Percentiles rank a stretch among this genome's conserved stretches.
Conservation (phyloP, 37 sponge, comb jelly and placozoan genomes). For the Chondrosia reniformis region DNA sequence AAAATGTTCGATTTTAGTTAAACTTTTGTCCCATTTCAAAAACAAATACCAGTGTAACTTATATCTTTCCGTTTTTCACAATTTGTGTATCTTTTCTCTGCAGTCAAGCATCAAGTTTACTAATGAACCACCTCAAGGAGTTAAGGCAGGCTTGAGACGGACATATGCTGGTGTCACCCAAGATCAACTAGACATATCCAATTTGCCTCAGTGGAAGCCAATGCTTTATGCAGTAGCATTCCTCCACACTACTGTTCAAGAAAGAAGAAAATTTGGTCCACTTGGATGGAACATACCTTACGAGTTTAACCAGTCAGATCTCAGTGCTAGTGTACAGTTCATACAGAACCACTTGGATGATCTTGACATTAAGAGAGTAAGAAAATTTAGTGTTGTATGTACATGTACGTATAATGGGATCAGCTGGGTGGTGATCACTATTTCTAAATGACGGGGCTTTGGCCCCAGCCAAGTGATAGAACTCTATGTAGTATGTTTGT, state of each 20-base stretch:
- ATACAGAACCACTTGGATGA: slow-evolving; percentile 98
- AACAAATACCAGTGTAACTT: slow-evolving; percentile 17
- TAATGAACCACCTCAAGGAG: slow-evolving; percentile 96
- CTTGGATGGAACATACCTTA: slow-evolving; percentile 99
- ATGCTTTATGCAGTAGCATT: slow-evolving; percentile 93
- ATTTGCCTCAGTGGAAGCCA: slow-evolving; percentile 90
- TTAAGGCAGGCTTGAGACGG: slow-evolving; percentile 93
- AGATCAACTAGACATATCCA: slow-evolving; percentile 90
- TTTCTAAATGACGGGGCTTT: no score
- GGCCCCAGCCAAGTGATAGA: no score
- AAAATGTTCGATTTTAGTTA: neutral
- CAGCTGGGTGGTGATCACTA: no score
- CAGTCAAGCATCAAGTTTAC: slow-evolving; percentile 92
- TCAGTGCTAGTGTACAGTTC: slow-evolving; percentile 96
- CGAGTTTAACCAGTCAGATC: slow-evolving; percentile 98
- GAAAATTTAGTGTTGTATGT: neutral
- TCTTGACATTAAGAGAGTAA: slow-evolving; percentile 91
- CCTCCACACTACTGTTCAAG: slow-evolving; percentile 97
- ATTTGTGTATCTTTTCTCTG: slow-evolving; percentile 10
- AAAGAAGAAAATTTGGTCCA: slow-evolving; percentile 97
- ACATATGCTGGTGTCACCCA: slow-evolving; percentile 90
- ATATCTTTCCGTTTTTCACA: neutral
- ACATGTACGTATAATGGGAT: neutral
- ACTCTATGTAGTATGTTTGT: no score
- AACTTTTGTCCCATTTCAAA: neutral